These are phyloP conservation scores for Euzetes globulus DNA, from an alignment of 2,888 invertebrate species.

Conservation along the genomic window DNA sequence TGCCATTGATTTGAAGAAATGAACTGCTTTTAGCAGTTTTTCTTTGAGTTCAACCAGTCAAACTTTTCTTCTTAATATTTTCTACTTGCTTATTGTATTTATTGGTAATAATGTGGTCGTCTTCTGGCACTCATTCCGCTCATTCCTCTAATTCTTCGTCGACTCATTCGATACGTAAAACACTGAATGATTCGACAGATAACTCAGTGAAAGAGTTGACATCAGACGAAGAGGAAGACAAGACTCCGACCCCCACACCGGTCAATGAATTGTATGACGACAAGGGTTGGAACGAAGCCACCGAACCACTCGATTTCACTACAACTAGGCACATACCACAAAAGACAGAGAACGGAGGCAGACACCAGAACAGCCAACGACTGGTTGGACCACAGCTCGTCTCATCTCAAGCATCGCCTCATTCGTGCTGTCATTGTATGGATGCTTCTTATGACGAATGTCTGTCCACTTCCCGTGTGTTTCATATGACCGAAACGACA, in stretches of 20 bases:
- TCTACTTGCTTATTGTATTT: not conserved
- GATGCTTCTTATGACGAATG: not conserved
- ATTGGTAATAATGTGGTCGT: not conserved
- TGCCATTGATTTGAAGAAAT: not conserved
- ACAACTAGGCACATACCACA: not conserved
- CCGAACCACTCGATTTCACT: not conserved
- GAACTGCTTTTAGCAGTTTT: not conserved
- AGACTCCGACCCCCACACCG: conserved; percentile 12
- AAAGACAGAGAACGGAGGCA: not conserved
- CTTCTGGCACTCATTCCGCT: not conserved
- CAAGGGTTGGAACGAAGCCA: conserved; percentile 2
- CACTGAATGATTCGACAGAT: not conserved
- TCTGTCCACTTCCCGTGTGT: not conserved
- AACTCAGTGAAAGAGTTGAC: not conserved
- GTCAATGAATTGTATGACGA: conserved; percentile 14
- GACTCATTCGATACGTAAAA: not conserved
- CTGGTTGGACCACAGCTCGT: not conserved
- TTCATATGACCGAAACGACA: not conserved
- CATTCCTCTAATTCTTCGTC: conserved; percentile 10
- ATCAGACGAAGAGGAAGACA: conserved; percentile 16
- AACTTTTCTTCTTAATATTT: not conserved
- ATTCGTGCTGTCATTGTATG: conserved; percentile 12
- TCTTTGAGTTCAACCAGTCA: not conserved
- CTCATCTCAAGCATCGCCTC: not conserved
- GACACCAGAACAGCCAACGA: not conserved